These are phyloP conservation scores for Poeciliopsis retropinna DNA, from an alignment of 2,113 vertebrate species.

Conservation along the genomic window DNA sequence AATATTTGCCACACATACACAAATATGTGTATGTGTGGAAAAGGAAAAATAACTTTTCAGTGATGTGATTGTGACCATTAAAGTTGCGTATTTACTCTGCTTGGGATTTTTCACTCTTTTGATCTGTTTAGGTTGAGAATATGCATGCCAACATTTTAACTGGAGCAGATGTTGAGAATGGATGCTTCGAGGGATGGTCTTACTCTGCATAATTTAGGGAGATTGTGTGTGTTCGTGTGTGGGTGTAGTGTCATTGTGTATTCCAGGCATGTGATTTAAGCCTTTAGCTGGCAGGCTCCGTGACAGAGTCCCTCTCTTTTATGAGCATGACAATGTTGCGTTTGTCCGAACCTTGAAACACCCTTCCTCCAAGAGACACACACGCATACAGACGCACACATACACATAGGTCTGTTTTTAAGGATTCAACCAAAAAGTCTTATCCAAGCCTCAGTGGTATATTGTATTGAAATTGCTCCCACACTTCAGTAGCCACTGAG, in stretches of 20 bases:
- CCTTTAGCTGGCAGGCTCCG: slow-evolving; percentile 65
- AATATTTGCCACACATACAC: slow-evolving; percentile 32
- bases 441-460: slow-evolving; percentile 80
- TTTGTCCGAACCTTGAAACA: slow-evolving; percentile 75
- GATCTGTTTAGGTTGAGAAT: slow-evolving; percentile 52
- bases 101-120: slow-evolving; percentile 32
- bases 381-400: slow-evolving; percentile 41
- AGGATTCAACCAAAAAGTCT: slow-evolving; percentile 70
- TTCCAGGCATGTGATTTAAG: slow-evolving; percentile 77
- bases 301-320: slow-evolving; percentile 78
- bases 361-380: slow-evolving; percentile 56
- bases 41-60: slow-evolving; percentile 1
- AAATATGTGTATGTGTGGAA: no score
- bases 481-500: slow-evolving; percentile 83
- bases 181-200: slow-evolving; percentile 68
- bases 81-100: slow-evolving; percentile 7
- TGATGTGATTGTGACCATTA: slow-evolving; percentile 40
- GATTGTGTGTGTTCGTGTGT: slow-evolving; percentile 35
- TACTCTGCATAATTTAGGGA: slow-evolving; percentile 70
- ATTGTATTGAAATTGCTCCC: slow-evolving; percentile 86
- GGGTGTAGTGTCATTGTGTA: slow-evolving; percentile 69
- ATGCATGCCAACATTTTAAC: slow-evolving; percentile 58
- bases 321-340: slow-evolving; percentile 73
- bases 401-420: slow-evolving; percentile 67
- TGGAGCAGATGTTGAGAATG: slow-evolving; percentile 64